Conservation (phyloP, 2,888 invertebrate species). For the Doris montereyensis region DNA sequence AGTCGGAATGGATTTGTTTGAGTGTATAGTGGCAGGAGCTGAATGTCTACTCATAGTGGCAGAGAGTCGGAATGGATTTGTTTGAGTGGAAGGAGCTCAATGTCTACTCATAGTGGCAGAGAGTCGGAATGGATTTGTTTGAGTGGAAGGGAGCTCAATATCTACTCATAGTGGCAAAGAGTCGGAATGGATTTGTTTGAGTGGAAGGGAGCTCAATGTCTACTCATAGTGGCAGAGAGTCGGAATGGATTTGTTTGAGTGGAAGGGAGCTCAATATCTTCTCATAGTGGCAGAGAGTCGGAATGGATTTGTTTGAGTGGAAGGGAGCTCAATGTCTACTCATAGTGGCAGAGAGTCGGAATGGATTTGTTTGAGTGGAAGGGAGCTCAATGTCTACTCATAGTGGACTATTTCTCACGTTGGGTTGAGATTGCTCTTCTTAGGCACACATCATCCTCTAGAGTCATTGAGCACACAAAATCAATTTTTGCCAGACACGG, state of each 20-base stretch:
- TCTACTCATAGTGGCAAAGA: no score
- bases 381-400: slow-evolving; percentile 42
- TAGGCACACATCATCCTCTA: slow-evolving; percentile 26
- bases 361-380: slow-evolving; percentile 50
- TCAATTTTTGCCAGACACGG: slow-evolving; percentile 47
- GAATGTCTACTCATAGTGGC: no score
- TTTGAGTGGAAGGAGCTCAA: no score
- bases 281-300: slow-evolving; percentile 50
- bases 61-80: no score
- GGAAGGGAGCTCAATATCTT: slow-evolving; percentile 45
- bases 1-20: no score
- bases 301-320: slow-evolving; percentile 49
- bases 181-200: no score
- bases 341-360: slow-evolving; percentile 49
- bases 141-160: no score
- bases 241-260: slow-evolving; percentile 49
- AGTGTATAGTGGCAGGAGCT: no score
- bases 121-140: no score
- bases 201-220: no score
- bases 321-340: slow-evolving; percentile 44
- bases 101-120: no score
- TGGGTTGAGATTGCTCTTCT: slow-evolving; percentile 45
- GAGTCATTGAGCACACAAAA: slow-evolving; percentile 44
- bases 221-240: slow-evolving; percentile 52
- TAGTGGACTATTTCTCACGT: slow-evolving; percentile 50